These are phyloP conservation scores for Agrochola macilenta DNA, from an alignment of 2,888 invertebrate genomes.

Conservation along the genomic window DNA sequence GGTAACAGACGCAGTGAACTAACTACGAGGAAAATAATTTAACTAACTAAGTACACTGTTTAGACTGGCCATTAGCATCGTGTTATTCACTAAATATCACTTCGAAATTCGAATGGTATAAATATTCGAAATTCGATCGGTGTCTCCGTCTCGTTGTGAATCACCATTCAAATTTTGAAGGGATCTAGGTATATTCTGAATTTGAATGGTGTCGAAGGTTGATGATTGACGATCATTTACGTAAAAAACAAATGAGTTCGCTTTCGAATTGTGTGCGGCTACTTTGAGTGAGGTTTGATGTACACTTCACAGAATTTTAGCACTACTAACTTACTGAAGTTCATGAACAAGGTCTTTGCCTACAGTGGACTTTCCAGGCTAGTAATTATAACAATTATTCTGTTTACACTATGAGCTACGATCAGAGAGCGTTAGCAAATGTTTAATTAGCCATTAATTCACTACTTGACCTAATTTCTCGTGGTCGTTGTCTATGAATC, in stretches of 20 bases:
- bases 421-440: constrained; percentile 16
- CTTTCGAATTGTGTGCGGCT: neutral
- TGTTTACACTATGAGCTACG: constrained; percentile 29
- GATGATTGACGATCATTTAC: neutral
- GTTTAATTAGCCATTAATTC: constrained; percentile 42
- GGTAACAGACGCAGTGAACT: constrained; percentile 44
- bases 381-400: constrained; percentile 8
- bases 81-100: neutral
- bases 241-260: neutral
- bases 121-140: neutral
- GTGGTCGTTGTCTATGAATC: constrained; percentile 28
- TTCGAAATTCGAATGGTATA: neutral
- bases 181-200: neutral
- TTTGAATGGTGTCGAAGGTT: neutral
- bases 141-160: neutral
- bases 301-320: neutral
- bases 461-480: constrained; percentile 43
- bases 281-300: neutral
- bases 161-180: no score
- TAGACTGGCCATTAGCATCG: neutral
- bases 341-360: neutral
- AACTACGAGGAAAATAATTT: constrained; percentile 15
- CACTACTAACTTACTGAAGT: neutral
- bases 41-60: neutral
- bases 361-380: neutral